Evolutionary conservation across 1,140 invertebrate genomes (phyloP).

Genomic region (Drosophila varians): DNA sequence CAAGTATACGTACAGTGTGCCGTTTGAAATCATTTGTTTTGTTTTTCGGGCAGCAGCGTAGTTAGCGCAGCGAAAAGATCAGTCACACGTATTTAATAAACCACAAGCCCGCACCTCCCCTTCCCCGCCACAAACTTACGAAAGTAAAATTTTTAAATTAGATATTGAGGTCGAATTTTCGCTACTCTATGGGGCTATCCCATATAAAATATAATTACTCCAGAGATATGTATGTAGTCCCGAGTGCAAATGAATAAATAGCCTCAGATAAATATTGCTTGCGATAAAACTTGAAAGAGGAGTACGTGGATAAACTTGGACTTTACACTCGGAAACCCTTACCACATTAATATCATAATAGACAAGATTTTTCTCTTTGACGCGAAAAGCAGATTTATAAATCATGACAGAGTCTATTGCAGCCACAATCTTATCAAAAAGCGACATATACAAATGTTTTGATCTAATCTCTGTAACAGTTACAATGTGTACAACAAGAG

Average conservation of each 20-base stretch:
- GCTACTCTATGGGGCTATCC: conserved; percentile 11
- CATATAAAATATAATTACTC: not conserved
- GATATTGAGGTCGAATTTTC: not conserved
- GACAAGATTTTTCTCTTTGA: not conserved
- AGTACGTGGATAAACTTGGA: not conserved
- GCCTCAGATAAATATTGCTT: conserved; percentile 5
- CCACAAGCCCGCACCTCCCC: not conserved
- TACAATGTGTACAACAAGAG: conserved; percentile 4
- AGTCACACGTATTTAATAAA: conserved; percentile 25
- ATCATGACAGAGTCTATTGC: not conserved
- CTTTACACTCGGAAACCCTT: conserved; percentile 4
- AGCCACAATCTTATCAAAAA: conserved; percentile 16
- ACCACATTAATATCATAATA: not conserved
- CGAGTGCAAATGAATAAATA: conserved; percentile 7
- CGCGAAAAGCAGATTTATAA: not conserved
- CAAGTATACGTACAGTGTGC: conserved; percentile 24
- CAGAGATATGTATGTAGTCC: not conserved
- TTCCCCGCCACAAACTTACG: conserved; percentile 5
- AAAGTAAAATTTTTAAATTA: conserved; percentile 19
- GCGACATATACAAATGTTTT: not conserved
- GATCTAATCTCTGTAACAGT: conserved; percentile 49
- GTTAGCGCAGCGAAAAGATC: conserved; percentile 27
- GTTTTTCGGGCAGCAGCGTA: conserved; percentile 9
- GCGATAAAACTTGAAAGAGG: conserved; percentile 11
- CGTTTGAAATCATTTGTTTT: conserved; percentile 27